These are phyloP conservation scores for Drosophila seguyi DNA, from an alignment of 1,140 invertebrate species.

Conservation along the genomic window DNA sequence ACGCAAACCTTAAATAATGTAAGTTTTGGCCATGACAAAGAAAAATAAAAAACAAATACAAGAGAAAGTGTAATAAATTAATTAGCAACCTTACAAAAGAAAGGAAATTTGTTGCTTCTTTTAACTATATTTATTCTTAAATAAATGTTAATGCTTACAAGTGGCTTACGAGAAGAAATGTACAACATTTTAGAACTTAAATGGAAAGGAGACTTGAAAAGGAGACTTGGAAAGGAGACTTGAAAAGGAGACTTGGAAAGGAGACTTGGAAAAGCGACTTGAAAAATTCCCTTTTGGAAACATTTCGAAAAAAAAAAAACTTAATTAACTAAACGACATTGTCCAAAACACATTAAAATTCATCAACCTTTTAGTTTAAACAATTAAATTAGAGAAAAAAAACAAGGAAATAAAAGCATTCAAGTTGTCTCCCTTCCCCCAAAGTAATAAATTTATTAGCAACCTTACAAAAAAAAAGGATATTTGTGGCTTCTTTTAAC, in stretches of 20 bases:
- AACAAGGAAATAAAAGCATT: neutral
- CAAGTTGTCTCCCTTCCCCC: neutral
- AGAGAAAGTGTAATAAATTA: conserved; percentile 26
- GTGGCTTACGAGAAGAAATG: neutral
- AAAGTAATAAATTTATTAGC: conserved; percentile 38
- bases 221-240: neutral
- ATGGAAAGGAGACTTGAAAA: neutral
- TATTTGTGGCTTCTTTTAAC: neutral
- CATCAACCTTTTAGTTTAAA: neutral
- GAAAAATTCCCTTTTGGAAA: neutral
- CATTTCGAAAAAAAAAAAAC: neutral
- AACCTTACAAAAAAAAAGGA: no score
- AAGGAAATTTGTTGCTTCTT: no score
- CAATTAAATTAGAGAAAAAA: no score
- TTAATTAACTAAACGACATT: neutral
- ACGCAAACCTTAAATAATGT: conserved; percentile 24
- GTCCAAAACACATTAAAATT: conserved; percentile 2
- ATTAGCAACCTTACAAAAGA: conserved; percentile 10
- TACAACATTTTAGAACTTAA: neutral
- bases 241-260: neutral
- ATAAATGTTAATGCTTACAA: neutral
- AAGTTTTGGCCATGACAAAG: conserved; percentile 12
- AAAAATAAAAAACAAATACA: neutral
- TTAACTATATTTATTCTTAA: conserved; percentile 6
- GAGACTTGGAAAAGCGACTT: no score